phyloP scores from a whole-genome alignment of 2,888 invertebrate genomes.

The Trilocha varians region DNA sequence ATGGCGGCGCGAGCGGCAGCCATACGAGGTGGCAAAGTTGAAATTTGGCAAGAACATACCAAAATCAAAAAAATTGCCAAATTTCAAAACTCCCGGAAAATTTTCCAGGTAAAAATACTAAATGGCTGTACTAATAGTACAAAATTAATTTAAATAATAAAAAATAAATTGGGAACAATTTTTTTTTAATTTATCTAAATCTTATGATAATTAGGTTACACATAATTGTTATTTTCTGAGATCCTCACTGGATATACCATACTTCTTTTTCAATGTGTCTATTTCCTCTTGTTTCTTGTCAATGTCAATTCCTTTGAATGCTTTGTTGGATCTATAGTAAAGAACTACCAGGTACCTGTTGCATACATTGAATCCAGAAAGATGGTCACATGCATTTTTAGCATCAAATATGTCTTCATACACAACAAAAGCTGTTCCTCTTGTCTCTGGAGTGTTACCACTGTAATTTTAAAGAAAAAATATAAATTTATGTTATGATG shows the following conservation, averaged over 20 bases:
- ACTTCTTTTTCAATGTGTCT: constrained; percentile 95
- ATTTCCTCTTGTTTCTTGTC: constrained; percentile 97
- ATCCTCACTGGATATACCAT: constrained; percentile 80
- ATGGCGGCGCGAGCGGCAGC: too few relatives aligned
- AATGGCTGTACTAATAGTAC: too few relatives aligned
- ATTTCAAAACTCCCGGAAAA: too few relatives aligned
- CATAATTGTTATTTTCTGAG: constrained; percentile 57
- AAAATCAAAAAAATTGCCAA: too few relatives aligned
- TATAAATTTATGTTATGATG: neutral
- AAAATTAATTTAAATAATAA: too few relatives aligned
- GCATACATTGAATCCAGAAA: constrained; percentile 99
- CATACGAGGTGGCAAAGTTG: too few relatives aligned
- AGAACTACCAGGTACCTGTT: constrained; percentile 98
- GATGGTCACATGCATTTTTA: constrained; percentile 99
- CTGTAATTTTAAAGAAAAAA: constrained; percentile 61
- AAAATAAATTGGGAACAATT: neutral
- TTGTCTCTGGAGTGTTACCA: constrained; percentile 97
- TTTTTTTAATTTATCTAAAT: neutral
- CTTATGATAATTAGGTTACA: neutral
- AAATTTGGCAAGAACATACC: too few relatives aligned
- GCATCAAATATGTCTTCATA: constrained; percentile 99
- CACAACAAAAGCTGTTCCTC: constrained; percentile 99
- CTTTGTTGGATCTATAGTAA: constrained; percentile 97
- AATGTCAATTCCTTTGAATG: constrained; percentile 95
- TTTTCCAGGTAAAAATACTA: too few relatives aligned